Conservation (phyloP, 2,888 invertebrate genomes). For the Erebia aethiops region DNA sequence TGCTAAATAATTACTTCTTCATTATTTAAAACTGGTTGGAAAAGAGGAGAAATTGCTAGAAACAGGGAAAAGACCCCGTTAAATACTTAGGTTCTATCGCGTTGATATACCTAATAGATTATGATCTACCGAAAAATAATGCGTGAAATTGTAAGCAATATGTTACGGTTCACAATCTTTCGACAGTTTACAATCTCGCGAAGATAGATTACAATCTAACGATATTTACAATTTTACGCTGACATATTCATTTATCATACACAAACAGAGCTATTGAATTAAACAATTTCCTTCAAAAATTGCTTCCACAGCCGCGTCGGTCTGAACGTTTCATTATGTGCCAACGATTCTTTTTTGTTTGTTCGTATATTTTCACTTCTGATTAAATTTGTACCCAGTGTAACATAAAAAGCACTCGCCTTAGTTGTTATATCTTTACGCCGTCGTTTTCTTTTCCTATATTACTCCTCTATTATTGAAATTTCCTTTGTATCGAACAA, state of each 20-base stretch:
- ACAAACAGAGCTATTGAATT: conserved; percentile 29
- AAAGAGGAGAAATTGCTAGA: no score
- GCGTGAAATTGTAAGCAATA: no score
- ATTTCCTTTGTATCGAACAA: conserved; percentile 22
- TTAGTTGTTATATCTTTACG: conserved; percentile 26
- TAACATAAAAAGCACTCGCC: conserved; percentile 28
- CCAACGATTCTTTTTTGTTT: conserved; percentile 35
- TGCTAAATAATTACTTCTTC: no score
- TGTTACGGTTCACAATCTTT: no score
- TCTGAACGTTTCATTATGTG: conserved; percentile 38
- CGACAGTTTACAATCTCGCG: no score
- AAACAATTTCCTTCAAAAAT: conserved; percentile 34
- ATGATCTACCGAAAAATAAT: no score
- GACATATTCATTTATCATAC: not conserved
- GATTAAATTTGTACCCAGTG: conserved; percentile 39
- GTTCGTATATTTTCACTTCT: conserved; percentile 35
- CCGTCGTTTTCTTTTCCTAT: conserved; percentile 16
- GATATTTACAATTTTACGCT: no score
- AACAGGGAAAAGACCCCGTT: no score
- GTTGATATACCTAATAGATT: no score
- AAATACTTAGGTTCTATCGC: no score
- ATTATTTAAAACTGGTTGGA: no score
- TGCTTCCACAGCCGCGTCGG: conserved; percentile 27
- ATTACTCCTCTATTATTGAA: conserved; percentile 25
- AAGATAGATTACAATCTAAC: no score